Base-by-base conservation (phyloP, 2,113 vertebrate species). In the Brienomyrus longianalis region DNA sequence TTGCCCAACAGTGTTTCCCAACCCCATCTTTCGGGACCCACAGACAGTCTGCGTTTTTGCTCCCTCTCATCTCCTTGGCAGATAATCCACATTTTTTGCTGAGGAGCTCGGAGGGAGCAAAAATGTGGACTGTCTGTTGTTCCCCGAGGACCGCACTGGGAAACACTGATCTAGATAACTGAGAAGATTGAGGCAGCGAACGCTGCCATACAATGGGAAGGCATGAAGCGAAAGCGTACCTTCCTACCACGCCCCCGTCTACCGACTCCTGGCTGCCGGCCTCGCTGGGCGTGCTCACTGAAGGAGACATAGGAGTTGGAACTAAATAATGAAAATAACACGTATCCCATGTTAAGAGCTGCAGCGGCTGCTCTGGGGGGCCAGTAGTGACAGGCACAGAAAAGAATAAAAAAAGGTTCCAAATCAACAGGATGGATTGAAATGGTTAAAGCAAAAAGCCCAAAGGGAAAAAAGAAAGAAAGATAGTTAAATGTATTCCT, bases 241-340 rank as follows among this genome's bases (percentile, higher is more conserved):
- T 97, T 94, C 96, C 96, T 85, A 96, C 92, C 21, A 95, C 95
- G 93, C 97, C 96, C 93, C 97, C 94, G 54, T 97, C 97, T 80
- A 96, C 96, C 0, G 97, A 98, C 93, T 98, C 97, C 94, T 97
- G 97, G 95, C 97, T 98, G 95, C 97, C 97, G 89, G 97, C 96
- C n/a, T 98, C 97, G 93, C 97, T 98, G 95, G 96, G 96, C 87
- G 97, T 97, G 95, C 97, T 98, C 96, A 96, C 95, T 96, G 97
- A 92, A 95, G 97, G 97, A 97, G 97, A 98, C 97, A 97, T 96
- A 97, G 96, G 97, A 96, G 97, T 97, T 96, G 97, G 97, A 96
- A 98, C 97, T 97, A 97, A 97, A 97, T 97, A 97, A 97, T 97
- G 96, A 97, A 97, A 97, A 97, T 97, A 97, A 97, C 96, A 97